These are phyloP conservation scores for Osmoderma eremita DNA, from an alignment of 2,888 invertebrate species.

Conservation along the genomic window DNA sequence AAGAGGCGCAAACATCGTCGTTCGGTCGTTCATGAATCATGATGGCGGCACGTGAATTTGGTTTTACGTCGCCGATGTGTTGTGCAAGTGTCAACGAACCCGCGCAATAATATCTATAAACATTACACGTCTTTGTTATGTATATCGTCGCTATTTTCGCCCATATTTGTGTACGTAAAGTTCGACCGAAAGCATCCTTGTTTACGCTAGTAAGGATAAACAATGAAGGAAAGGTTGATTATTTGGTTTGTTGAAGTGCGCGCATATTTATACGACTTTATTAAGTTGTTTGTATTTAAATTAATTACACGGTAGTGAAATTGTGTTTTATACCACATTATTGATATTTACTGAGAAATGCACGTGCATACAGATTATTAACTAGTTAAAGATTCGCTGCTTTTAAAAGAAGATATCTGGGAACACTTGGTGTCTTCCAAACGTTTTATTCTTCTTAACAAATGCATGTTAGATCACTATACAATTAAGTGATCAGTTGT, in stretches of 20 bases:
- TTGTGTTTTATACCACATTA: too few species aligned
- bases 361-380: too few species aligned
- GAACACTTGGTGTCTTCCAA: too few species aligned
- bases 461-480: too few species aligned
- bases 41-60: constrained; percentile 32
- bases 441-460: too few species aligned
- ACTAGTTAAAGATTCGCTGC: too few species aligned
- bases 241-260: constrained; percentile 28
- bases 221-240: constrained; percentile 34
- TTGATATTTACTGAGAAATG: too few species aligned
- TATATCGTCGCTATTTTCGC: constrained; percentile 37
- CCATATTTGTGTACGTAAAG: constrained; percentile 20
- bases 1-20: background rate
- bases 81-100: constrained; percentile 35
- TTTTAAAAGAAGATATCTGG: too few species aligned
- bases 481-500: too few species aligned
- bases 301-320: constrained; percentile 11
- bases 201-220: constrained; percentile 32
- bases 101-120: constrained; percentile 33
- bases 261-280: constrained; percentile 28
- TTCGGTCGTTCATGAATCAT: background rate
- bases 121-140: constrained; percentile 37
- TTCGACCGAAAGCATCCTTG: constrained; percentile 28
- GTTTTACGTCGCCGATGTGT: constrained; percentile 12
- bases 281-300: constrained; percentile 23